Evolutionary conservation across 2,113 vertebrate genomes (phyloP).

Genomic region (Microcebus murinus): DNA sequence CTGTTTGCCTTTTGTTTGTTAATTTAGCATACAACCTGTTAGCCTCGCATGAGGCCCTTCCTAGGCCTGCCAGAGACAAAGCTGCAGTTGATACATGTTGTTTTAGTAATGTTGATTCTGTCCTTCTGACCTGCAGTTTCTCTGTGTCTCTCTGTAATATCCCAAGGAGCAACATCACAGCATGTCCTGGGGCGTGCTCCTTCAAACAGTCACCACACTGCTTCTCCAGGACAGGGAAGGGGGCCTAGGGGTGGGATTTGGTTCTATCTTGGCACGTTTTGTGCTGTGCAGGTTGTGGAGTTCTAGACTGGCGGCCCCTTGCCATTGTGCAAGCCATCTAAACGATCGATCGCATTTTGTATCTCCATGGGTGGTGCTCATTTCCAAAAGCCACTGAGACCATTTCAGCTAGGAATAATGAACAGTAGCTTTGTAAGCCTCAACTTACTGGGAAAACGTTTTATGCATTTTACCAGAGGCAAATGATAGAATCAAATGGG

Average conservation of each 20-base stretch:
- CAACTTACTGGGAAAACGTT: background rate
- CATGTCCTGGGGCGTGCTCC: background rate
- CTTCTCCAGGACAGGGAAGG: background rate
- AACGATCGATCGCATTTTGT: fast-evolving
- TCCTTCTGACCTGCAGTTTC: background rate
- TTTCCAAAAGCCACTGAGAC: background rate
- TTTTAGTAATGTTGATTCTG: background rate
- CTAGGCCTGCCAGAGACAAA: background rate
- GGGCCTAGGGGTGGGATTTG: too few relatives aligned
- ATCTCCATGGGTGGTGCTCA: fast-evolving
- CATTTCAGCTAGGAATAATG: background rate
- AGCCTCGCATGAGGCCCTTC: background rate
- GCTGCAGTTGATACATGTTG: background rate
- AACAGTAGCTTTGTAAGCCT: background rate
- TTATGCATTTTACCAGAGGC: background rate
- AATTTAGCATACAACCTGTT: background rate
- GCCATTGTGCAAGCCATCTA: too few relatives aligned
- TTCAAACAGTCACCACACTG: background rate
- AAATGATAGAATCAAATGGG: background rate
- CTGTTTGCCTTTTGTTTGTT: background rate
- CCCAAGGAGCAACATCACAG: background rate
- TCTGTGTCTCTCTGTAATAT: background rate
- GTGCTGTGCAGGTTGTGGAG: fast-evolving
- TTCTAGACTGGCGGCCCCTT: background rate
- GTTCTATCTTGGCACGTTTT: background rate